phyloP scores from a whole-genome alignment of 2,888 invertebrate genomes.

The Lepetodrilus schrolli region DNA sequence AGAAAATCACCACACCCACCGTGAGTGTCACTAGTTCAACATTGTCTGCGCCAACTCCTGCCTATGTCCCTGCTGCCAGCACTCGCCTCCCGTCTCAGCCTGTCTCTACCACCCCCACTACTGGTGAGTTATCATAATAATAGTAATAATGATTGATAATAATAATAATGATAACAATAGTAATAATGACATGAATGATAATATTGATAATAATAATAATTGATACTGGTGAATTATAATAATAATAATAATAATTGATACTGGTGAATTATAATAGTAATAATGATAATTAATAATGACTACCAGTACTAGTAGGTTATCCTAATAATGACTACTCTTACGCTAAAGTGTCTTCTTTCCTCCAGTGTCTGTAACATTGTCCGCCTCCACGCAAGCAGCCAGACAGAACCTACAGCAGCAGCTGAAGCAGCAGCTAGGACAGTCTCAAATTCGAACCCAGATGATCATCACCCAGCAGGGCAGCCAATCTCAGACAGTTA shows the following conservation, averaged over 20 bases:
- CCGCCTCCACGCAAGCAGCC: conserved; percentile 53
- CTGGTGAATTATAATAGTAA: neutral
- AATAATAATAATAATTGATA: neutral
- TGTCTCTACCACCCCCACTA: conserved; percentile 66
- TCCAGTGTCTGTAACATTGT: conserved; percentile 5
- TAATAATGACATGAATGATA: too few species aligned
- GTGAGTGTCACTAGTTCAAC: conserved; percentile 47
- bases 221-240: too few species aligned
- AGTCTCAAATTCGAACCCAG: conserved; percentile 59
- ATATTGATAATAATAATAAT: neutral
- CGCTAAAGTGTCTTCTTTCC: too few species aligned
- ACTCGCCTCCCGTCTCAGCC: conserved; percentile 63
- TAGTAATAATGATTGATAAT: too few species aligned
- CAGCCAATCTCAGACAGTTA: conserved; percentile 36
- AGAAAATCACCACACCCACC: conserved; percentile 58
- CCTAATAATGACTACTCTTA: neutral
- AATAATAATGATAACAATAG: too few species aligned
- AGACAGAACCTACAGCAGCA: conserved; percentile 72
- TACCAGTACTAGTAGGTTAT: neutral
- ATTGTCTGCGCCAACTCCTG: conserved; percentile 57
- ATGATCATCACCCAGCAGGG: conserved; percentile 37
- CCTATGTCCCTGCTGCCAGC: conserved; percentile 61
- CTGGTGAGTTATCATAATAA: conserved; percentile 35
- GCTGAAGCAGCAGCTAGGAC: conserved; percentile 67
- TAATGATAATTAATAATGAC: neutral